Evolutionary conservation across 2,113 vertebrate genomes (phyloP).

Genomic region (Sakesphorus luctuosus): DNA sequence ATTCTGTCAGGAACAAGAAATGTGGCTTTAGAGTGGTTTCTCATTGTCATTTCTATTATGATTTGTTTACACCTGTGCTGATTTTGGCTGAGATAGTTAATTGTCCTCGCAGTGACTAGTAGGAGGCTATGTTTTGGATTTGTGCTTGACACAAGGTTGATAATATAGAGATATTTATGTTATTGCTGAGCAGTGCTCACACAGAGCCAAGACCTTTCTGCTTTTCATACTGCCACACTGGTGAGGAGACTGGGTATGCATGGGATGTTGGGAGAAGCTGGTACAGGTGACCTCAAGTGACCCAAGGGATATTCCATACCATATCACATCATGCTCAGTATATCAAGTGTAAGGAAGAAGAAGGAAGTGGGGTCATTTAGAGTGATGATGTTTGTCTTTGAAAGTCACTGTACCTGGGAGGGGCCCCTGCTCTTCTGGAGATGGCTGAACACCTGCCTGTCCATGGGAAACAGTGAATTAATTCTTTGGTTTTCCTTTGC

Average conservation of each 20-base stretch:
- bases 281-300: neutral
- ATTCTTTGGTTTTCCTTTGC: neutral
- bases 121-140: neutral
- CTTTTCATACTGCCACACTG: neutral
- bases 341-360: neutral
- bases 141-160: neutral
- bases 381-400: neutral
- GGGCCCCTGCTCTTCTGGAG: neutral
- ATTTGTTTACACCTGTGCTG: neutral
- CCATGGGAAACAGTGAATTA: neutral
- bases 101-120: neutral
- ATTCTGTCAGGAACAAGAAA: neutral
- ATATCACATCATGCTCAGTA: neutral
- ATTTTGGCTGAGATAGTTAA: neutral
- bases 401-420: accelerated
- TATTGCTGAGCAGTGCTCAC: neutral
- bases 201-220: neutral
- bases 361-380: neutral
- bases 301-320: neutral
- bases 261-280: neutral
- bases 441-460: neutral
- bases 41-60: neutral
- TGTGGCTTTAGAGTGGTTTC: neutral
- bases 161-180: neutral
- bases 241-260: neutral